Conservation (phyloP, 2,797 vertebrate genomes). For the Potorous gilbertii region DNA sequence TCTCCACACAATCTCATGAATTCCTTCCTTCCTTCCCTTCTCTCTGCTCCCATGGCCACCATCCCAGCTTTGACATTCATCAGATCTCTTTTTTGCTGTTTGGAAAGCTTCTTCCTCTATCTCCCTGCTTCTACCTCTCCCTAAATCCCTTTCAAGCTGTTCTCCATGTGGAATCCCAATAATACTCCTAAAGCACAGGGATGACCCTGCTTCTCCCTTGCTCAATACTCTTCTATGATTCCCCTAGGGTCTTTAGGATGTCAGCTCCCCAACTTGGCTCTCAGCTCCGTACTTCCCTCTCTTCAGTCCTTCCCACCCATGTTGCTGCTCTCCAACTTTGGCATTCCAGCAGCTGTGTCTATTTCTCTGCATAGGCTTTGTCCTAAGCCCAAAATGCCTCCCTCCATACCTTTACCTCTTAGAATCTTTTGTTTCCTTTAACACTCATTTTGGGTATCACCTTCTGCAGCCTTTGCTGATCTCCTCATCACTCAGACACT, state of each 20-base stretch:
- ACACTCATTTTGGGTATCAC: not conserved
- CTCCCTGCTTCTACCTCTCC: too few species aligned
- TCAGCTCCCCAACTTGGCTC: not conserved
- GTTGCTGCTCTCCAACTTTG: not conserved
- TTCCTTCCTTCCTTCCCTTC: not conserved
- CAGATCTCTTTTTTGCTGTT: constrained; percentile 14
- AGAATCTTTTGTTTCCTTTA: not conserved
- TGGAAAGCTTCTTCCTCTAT: not conserved
- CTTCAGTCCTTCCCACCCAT: not conserved
- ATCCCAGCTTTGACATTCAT: not conserved
- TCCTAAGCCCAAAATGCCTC: not conserved
- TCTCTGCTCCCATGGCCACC: not conserved
- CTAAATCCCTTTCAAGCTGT: not conserved
- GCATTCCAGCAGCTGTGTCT: not conserved
- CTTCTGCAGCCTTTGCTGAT: not conserved
- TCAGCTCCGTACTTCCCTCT: not conserved
- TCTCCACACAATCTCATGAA: not conserved
- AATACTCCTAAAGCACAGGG: not conserved
- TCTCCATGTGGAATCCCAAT: not conserved
- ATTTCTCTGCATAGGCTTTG: not conserved
- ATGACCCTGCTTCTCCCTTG: not conserved
- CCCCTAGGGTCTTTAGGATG: not conserved
- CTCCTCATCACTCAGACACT: not conserved
- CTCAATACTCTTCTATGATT: not conserved
- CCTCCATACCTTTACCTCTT: not conserved